phyloP scores from a whole-genome alignment of 2,888 invertebrate genomes.

The Cylloceria caligata region DNA sequence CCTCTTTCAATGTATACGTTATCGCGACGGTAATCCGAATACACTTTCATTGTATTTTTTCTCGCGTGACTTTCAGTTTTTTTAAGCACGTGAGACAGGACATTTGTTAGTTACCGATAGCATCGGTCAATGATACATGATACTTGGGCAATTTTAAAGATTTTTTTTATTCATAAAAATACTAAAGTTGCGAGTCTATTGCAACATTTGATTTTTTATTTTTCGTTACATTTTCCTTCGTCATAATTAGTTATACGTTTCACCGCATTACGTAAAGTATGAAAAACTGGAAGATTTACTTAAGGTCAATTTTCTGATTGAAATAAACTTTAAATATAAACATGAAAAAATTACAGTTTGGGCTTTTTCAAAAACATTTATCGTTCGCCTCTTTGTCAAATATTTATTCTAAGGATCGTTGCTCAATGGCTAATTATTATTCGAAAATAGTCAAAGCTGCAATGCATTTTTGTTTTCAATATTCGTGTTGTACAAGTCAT shows the following conservation, averaged over 20 bases:
- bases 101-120: constrained; percentile 17
- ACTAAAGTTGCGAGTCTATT: not conserved
- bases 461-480: too few relatives aligned
- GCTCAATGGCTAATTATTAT: too few relatives aligned
- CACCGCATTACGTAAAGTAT: too few relatives aligned
- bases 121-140: not conserved
- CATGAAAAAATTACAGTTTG: too few relatives aligned
- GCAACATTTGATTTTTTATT: not conserved
- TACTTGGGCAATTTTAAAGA: not conserved
- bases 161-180: not conserved
- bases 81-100: constrained; percentile 4
- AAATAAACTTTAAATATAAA: too few relatives aligned
- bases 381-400: too few relatives aligned
- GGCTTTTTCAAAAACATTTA: too few relatives aligned
- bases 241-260: not conserved
- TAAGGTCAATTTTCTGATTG: too few relatives aligned
- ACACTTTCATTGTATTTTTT: constrained; percentile 15
- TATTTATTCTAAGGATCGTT: too few relatives aligned
- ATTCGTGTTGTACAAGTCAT: too few relatives aligned
- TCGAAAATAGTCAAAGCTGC: too few relatives aligned
- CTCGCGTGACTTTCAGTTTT: not conserved
- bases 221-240: not conserved
- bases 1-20: constrained; percentile 25
- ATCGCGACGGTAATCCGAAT: constrained; percentile 22
- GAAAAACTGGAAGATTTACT: too few relatives aligned